phyloP scores from a whole-genome alignment of 1,140 invertebrate genomes.

The Zelostemma sp. region DNA sequence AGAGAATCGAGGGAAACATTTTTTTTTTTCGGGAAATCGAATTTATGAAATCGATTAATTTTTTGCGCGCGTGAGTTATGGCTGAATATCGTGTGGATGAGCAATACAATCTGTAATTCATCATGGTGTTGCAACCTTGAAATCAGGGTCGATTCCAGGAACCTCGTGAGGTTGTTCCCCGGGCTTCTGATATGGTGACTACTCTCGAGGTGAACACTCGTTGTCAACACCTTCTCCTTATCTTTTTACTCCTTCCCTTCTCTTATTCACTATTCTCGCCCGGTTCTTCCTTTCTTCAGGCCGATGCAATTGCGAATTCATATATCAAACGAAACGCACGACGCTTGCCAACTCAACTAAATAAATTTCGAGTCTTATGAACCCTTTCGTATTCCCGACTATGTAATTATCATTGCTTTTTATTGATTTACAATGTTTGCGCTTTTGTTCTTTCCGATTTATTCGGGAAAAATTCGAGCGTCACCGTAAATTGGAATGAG shows the following conservation, averaged over 20 bases:
- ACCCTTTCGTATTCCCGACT: neutral
- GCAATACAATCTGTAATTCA: neutral
- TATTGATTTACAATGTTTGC: too few relatives aligned
- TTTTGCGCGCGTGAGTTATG: neutral
- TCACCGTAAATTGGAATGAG: neutral
- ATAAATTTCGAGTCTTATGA: too few relatives aligned
- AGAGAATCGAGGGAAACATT: too few relatives aligned
- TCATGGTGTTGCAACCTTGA: slow-evolving; percentile 6
- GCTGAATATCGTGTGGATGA: neutral
- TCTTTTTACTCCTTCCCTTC: slow-evolving; percentile 1
- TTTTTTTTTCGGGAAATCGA: too few relatives aligned
- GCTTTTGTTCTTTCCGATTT: too few relatives aligned
- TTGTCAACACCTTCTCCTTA: slow-evolving; percentile 11
- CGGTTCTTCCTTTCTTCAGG: neutral
- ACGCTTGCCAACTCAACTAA: too few relatives aligned
- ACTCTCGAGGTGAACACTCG: slow-evolving; percentile 6
- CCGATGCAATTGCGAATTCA: neutral
- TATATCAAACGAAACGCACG: neutral
- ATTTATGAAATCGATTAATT: too few relatives aligned
- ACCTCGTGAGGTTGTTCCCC: slow-evolving; percentile 4
- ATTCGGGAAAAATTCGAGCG: too few relatives aligned
- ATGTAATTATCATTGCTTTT: neutral
- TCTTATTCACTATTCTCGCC: neutral
- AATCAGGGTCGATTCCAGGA: slow-evolving; percentile 9
- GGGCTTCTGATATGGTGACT: slow-evolving; percentile 2